Conservation (phyloP, 2,888 invertebrate genomes). For the Rhagonycha lutea region DNA sequence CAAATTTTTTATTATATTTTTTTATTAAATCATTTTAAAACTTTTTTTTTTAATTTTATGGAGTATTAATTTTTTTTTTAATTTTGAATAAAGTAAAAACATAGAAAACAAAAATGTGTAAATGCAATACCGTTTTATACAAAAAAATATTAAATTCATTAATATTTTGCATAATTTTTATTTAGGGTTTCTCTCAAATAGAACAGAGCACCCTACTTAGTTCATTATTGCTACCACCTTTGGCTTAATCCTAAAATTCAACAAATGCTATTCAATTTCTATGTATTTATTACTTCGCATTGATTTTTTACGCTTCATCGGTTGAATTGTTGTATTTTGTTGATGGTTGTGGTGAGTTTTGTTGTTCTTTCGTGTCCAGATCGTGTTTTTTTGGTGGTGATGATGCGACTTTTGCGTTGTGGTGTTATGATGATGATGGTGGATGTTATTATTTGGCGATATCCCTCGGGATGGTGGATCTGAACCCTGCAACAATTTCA, state of each 20-base stretch:
- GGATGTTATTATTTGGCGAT: constrained; percentile 49
- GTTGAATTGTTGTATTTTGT: constrained; percentile 29
- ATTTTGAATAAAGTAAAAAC: not conserved
- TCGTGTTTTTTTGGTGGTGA: constrained; percentile 19
- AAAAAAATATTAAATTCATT: not conserved
- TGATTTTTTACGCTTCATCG: constrained; percentile 23
- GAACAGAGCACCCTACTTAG: constrained; percentile 20
- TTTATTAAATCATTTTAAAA: not conserved
- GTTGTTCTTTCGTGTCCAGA: constrained; percentile 31
- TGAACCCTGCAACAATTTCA: constrained; percentile 45
- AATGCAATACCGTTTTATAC: not conserved
- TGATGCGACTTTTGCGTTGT: not conserved
- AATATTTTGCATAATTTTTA: not conserved
- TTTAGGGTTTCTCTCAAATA: not conserved
- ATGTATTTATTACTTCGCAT: constrained; percentile 28
- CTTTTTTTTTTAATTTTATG: not conserved
- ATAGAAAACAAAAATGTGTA: not conserved
- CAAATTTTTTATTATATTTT: constrained; percentile 1
- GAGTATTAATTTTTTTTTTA: not conserved
- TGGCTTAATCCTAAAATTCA: constrained; percentile 20
- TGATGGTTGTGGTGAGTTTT: constrained; percentile 34
- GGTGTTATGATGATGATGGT: constrained; percentile 25
- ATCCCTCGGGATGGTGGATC: constrained; percentile 52
- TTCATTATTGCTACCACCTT: constrained; percentile 16
- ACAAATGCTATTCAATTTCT: constrained; percentile 26